Base-by-base conservation (phyloP, 2,888 invertebrate genomes). In the Brachypterus glaber region DNA sequence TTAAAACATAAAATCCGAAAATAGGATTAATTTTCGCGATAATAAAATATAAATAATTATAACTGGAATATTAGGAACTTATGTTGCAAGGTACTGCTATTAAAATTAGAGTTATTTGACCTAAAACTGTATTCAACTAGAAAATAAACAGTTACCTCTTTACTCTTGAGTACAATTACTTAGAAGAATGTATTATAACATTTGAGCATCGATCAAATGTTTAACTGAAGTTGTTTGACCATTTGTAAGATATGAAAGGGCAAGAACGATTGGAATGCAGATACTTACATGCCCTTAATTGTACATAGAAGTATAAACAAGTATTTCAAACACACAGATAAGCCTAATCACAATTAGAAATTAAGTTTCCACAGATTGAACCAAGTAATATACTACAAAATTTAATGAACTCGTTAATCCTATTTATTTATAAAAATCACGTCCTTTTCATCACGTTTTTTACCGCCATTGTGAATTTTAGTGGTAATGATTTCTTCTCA, bases 41-140 rank as follows among this genome's bases (percentile, higher is more conserved):
- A 13, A 9, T 9, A 9, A 27, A 5, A 11, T 27, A 27, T 9
- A 11, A 27, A 11, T 11, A 27, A 27, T 27, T 5, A 11, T 27
- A 27, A 27, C 27, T 9, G 27, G 12, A 27, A 31, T 31, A 16
- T 13, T 31, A 31, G 31, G 17, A 15, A 33, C 17, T 35, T 7
- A 29, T 35, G 35, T 29, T 35, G 12, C 27, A 43, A 39, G 48
- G n/a, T 49, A 52, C 53, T 47, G 52, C 53, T 53, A 55, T 45
- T 44, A 47, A 58, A 55, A 59, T 57, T 57, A 58, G 56, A 62
- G 62, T 61, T 62, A 60, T 61, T 56, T 64, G 64, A 64, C 64
- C 64, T 64, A 60, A 63, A 64, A 64, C 62, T 63, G 62, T 63
- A 62, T 58, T 62, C 59, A 60, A 58, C 55, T 59, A 57, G 58